Base-by-base conservation (phyloP, 2,797 vertebrate species). In the Miichthys miiuy region DNA sequence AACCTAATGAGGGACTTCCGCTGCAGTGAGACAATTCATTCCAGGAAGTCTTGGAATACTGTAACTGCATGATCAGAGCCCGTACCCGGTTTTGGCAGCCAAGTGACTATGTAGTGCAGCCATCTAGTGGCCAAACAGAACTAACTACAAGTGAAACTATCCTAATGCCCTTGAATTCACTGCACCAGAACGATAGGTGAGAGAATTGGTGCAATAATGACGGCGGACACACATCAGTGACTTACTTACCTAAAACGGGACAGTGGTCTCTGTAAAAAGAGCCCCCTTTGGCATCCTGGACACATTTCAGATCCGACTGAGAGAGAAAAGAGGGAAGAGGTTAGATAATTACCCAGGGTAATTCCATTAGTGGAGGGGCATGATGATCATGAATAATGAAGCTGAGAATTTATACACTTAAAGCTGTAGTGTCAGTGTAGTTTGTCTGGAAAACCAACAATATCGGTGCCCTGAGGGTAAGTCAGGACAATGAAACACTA, bases 181-280 rank as follows among this genome's bases (percentile, higher is more conserved):
- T 94, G 93, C 94, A 92, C 90, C 91, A 93, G 78, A 88, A 88
- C 64, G 30, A 74, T 77, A 88, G 90, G 89, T 88, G 90, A 90
- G 72, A 89, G 86, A 91, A 91, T 52, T 94, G 92, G 88, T 93
- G 85, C 91, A 92, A 89, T 89, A 91, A 87, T 86, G 88, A 90
- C 70, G 79, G 56, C 51, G 82, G 81, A 83, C 74, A 76, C 66
- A 60, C 65, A 86, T 83, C 77, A 65, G 21, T 44, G 62, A 21
- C 55, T 74, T 87, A 96, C 98, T 97, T 92, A 99, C 98, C 98
- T 88, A 99, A 92, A 74, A 99, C 98, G 79, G 98, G 98, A 91
- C 98, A 99, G 89, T 99, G 98, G 91, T 99, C 98, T 95, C 98
- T 95, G 94, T 99, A 99, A 95, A 99, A 99, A 23, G 98, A 98